phyloP scores from a whole-genome alignment of 2,113 vertebrate genomes.

The Cariama cristata region DNA sequence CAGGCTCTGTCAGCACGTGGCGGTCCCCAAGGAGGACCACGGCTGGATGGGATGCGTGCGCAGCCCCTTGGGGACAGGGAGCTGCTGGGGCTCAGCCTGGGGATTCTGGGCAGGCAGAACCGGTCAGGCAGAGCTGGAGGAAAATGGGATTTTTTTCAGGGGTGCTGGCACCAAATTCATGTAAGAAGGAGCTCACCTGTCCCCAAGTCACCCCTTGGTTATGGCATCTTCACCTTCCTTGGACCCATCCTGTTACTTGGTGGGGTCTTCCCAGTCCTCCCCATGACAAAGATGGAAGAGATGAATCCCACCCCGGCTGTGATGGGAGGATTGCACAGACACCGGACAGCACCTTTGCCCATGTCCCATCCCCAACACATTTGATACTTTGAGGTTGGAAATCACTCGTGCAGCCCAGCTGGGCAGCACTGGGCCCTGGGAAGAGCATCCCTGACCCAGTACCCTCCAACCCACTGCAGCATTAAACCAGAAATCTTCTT shows the following conservation, averaged over 20 bases:
- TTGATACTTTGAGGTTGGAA: neutral
- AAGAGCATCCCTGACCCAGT: neutral
- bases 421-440: fast-evolving
- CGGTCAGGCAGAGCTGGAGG: neutral
- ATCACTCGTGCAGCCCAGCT: fast-evolving
- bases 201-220: fast-evolving
- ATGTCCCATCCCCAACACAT: neutral
- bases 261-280: neutral
- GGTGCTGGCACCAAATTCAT: neutral
- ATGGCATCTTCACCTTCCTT: neutral
- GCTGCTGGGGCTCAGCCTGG: fast-evolving
- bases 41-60: neutral
- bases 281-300: fast-evolving
- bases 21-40: fast-evolving
- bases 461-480: too few species aligned
- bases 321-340: neutral
- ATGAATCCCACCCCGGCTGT: fast-evolving
- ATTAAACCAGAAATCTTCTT: neutral
- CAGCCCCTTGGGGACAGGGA: neutral
- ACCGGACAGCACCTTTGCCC: neutral
- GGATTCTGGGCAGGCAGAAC: neutral
- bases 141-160: neutral
- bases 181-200: neutral
- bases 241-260: fast-evolving
- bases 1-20: fast-evolving